A percentile compares a stretch with the other conserved stretches of the same genome.
Conservation (phyloP, 2,797 vertebrate genomes). For the Peromyscus nudipes region DNA sequence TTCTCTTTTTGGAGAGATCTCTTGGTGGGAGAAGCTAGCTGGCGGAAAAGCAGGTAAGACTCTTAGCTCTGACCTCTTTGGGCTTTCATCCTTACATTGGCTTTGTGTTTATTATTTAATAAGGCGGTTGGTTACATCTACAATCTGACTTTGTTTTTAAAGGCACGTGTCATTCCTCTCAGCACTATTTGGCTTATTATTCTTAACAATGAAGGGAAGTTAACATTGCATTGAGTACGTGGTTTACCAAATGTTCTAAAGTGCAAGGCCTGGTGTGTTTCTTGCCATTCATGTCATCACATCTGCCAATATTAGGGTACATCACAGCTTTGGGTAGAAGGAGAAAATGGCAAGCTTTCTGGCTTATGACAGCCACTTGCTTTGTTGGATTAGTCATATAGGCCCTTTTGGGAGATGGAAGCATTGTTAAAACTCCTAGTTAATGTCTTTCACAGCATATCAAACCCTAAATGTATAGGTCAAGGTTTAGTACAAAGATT, state of each 20-base stretch:
- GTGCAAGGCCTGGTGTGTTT: constrained; percentile 84
- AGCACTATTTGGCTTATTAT: constrained; percentile 83
- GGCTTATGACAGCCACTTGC: constrained; percentile 84
- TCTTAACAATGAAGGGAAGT: constrained; percentile 85
- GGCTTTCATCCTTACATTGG: too few relatives aligned
- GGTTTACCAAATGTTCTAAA: constrained; percentile 77
- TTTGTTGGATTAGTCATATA: constrained; percentile 86
- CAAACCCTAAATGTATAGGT: not conserved
- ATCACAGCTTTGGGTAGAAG: constrained; percentile 85
- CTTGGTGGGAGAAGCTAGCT: too few relatives aligned
- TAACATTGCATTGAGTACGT: constrained; percentile 74
- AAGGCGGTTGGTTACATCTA: too few relatives aligned
- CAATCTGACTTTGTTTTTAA: too few relatives aligned
- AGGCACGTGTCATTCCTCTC: not conserved
- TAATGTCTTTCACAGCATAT: constrained; percentile 78
- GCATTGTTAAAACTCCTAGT: constrained; percentile 81
- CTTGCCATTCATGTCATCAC: constrained; percentile 86
- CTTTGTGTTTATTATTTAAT: too few relatives aligned
- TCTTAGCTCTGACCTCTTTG: too few relatives aligned
- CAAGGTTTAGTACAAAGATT: not conserved
- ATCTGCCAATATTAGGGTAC: constrained; percentile 83
- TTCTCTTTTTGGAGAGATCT: too few relatives aligned
- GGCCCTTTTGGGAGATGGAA: constrained; percentile 82
- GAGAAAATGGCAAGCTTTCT: constrained; percentile 84
- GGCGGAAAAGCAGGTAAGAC: too few relatives aligned